Percentiles rank a stretch among this genome's conserved stretches.
phyloP scores from a whole-genome alignment of 2,797 vertebrate genomes.

The Phoebastria nigripes region DNA sequence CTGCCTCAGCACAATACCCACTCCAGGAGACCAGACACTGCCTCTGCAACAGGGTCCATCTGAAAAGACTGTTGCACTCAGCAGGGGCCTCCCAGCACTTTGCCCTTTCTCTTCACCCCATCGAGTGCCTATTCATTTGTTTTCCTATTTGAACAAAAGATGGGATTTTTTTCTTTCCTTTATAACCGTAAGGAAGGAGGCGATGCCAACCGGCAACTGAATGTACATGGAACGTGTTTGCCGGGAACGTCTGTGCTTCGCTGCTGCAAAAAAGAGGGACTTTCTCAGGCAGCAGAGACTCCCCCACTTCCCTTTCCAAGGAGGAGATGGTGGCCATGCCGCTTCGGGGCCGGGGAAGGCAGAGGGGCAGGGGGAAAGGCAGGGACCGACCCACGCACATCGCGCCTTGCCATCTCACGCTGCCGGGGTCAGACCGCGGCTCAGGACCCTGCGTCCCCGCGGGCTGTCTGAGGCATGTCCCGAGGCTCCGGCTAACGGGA shows the following conservation, averaged over 20 bases:
- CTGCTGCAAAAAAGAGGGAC: neutral
- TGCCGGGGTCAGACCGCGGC: neutral
- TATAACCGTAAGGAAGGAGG: neutral
- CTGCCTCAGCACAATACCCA: neutral
- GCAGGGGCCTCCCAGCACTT: neutral
- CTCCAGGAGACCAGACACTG: neutral
- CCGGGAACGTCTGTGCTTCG: neutral
- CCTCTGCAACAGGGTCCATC: neutral
- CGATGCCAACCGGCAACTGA: neutral
- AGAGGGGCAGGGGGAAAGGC: neutral
- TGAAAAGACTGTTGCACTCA: neutral
- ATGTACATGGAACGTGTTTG: neutral
- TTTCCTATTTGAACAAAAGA: slow-evolving; percentile 35
- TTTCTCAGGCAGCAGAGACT: neutral
- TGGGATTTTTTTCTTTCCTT: neutral
- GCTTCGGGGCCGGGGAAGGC: neutral
- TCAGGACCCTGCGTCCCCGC: neutral
- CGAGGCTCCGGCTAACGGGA: neutral
- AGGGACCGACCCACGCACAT: too few relatives aligned
- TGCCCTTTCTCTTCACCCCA: neutral
- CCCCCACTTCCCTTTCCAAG: neutral
- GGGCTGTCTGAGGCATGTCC: neutral
- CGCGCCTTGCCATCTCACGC: neutral
- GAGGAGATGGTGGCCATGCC: neutral
- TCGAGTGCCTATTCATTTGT: neutral